Evolutionary conservation across 2,888 invertebrate genomes (phyloP).

Genomic region (Caenorhabditis parvicauda): DNA sequence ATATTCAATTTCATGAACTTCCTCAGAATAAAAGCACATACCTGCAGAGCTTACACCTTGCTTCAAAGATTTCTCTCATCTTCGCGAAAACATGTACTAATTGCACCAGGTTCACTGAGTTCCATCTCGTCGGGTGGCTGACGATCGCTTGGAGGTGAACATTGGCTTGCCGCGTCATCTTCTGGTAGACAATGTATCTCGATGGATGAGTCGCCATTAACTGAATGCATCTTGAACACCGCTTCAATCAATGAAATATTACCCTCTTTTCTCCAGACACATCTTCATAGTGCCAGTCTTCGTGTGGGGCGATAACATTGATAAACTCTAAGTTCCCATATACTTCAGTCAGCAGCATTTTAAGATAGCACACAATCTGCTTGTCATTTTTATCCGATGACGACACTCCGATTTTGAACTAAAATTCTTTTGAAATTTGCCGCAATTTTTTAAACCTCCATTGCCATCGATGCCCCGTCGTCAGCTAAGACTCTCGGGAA

Average conservation of each 20-base stretch:
- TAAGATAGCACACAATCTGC: conserved; percentile 6
- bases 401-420: conserved; percentile 19
- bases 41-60: conserved; percentile 11
- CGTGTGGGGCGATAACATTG: conserved; percentile 14
- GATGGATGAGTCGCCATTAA: too few species aligned
- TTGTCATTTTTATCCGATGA: conserved; percentile 3
- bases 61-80: conserved; percentile 8
- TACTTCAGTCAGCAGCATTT: conserved; percentile 16
- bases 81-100: conserved; percentile 15
- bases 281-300: conserved; percentile 6
- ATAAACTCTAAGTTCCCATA: conserved; percentile 17
- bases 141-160: conserved; percentile 9
- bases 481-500: conserved; percentile 8
- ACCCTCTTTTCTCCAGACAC: conserved; percentile 9
- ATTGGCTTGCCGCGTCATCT: conserved; percentile 19
- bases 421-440: not conserved
- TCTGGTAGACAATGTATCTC: conserved; percentile 9
- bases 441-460: conserved; percentile 8
- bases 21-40: too few species aligned
- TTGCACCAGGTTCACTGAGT: conserved; percentile 5
- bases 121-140: conserved; percentile 10
- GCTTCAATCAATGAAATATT: not conserved
- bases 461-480: not conserved
- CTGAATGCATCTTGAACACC: too few species aligned
- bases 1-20: too few species aligned